These are phyloP conservation scores for Otis tarda DNA, from an alignment of 2,113 vertebrate genomes.

Conservation along the genomic window DNA sequence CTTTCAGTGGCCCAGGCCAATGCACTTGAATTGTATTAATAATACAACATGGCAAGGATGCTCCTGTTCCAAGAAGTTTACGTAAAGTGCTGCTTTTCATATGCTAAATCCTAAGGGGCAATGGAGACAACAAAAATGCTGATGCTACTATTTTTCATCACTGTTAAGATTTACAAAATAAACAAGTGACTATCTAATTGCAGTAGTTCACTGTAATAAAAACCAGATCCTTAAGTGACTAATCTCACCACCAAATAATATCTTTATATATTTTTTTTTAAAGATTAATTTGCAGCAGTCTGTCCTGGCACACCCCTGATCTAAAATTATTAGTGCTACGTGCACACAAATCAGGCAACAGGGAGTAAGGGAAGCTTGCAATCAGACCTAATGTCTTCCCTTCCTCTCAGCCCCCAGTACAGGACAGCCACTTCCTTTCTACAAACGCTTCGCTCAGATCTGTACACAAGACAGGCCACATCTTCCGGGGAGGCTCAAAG, in stretches of 20 bases:
- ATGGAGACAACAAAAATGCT: neutral
- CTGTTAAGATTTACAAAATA: neutral
- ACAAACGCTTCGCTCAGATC: conserved; percentile 77
- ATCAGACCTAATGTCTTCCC: conserved; percentile 45
- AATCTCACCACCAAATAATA: neutral
- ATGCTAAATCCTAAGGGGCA: neutral
- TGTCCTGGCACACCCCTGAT: neutral
- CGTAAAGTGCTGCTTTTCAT: neutral
- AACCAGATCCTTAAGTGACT: neutral
- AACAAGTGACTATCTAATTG: neutral
- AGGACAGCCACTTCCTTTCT: conserved; percentile 78
- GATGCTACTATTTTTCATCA: neutral
- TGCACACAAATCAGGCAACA: conserved; percentile 24
- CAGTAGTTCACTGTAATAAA: conserved; percentile 4
- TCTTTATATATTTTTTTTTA: neutral
- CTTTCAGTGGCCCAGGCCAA: neutral
- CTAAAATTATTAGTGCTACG: neutral
- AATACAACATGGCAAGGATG: neutral
- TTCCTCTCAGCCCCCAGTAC: conserved; percentile 50
- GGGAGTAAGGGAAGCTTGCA: conserved; percentile 52
- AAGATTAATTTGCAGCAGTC: neutral
- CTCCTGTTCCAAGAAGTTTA: neutral
- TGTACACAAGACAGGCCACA: conserved; percentile 79
- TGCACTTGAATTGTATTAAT: neutral
- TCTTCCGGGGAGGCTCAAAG: conserved; percentile 76